Evolutionary conservation across 2,888 invertebrate genomes (phyloP).

Genomic region (Prosapia bicincta): DNA sequence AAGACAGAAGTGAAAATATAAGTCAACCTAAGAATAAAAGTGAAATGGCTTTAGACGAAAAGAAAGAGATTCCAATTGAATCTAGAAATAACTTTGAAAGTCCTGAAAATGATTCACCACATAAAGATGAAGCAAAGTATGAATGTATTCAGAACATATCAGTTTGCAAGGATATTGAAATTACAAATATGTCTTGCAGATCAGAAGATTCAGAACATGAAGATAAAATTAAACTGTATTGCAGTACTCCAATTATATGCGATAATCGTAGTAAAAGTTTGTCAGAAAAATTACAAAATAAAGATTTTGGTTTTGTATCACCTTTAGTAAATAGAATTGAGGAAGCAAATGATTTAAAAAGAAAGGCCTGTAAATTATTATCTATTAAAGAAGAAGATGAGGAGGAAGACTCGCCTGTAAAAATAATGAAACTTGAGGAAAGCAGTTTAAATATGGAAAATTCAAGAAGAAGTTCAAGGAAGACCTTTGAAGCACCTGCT

Average conservation of each 20-base stretch:
- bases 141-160: neutral
- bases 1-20: neutral
- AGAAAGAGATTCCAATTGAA: neutral
- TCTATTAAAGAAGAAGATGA: neutral
- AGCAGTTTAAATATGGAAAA: neutral
- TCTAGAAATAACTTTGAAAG: neutral
- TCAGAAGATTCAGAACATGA: neutral
- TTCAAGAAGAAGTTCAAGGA: neutral
- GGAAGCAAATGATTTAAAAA: neutral
- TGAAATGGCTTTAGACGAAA: neutral
- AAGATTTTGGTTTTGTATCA: neutral
- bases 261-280: neutral
- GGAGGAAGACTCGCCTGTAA: neutral
- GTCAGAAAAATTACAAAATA: neutral
- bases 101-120: neutral
- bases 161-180: neutral
- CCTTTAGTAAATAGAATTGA: neutral
- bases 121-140: neutral
- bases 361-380: neutral
- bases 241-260: neutral
- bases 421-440: neutral
- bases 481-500: slow-evolving; percentile 10
- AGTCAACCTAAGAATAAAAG: neutral
- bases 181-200: neutral
- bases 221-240: neutral